Evolutionary conservation across 1,140 invertebrate species (phyloP).

Genomic region (Leptopilina clavipes): DNA sequence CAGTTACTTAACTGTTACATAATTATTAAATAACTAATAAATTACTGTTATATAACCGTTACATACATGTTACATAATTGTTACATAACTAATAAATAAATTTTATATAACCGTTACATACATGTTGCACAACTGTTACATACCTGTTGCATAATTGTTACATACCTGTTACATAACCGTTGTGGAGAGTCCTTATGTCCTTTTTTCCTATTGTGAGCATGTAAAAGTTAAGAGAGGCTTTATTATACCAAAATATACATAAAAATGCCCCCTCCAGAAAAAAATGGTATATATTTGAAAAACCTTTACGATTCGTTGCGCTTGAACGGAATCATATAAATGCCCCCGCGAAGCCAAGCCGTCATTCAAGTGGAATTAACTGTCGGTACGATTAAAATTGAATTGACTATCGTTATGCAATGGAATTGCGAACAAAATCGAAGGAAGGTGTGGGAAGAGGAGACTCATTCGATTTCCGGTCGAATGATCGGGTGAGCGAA

Average conservation of each 20-base stretch:
- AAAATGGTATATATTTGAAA: constrained; percentile 12
- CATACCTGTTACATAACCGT: too few species aligned
- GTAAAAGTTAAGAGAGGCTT: not conserved
- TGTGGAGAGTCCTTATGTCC: too few species aligned
- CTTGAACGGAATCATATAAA: constrained; percentile 43
- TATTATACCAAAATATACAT: not conserved
- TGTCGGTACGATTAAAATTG: constrained; percentile 64
- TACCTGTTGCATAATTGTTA: too few species aligned
- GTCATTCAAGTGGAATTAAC: constrained; percentile 64
- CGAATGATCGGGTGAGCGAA: constrained; percentile 38
- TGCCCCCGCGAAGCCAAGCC: constrained; percentile 46
- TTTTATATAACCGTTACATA: too few species aligned
- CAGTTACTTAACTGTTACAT: too few species aligned
- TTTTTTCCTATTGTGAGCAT: not conserved
- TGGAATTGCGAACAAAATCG: constrained; percentile 41
- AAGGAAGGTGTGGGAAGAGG: constrained; percentile 16
- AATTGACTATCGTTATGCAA: constrained; percentile 63
- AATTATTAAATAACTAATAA: too few species aligned
- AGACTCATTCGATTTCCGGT: constrained; percentile 60
- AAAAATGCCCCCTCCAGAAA: not conserved
- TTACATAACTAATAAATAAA: too few species aligned
- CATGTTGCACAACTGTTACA: too few species aligned
- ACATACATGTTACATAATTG: too few species aligned
- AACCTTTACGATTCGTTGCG: constrained; percentile 17
- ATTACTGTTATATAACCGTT: too few species aligned